Evolutionary conservation across 2,888 invertebrate genomes (phyloP), one percentile per base, ranked within the genome.

Genomic region (Lutraria lutraria): DNA sequence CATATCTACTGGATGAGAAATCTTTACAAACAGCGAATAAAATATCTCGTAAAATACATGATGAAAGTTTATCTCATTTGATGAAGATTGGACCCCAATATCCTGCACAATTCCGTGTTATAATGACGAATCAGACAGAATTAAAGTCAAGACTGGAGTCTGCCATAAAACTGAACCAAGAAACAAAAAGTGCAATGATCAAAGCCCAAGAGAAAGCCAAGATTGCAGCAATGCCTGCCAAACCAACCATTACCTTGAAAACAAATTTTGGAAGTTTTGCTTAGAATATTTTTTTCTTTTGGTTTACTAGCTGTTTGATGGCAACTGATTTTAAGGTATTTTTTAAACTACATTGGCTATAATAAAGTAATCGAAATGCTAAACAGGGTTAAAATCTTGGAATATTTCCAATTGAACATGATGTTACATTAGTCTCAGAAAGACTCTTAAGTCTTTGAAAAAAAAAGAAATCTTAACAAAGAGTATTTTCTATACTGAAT

Each of bases 191-290:
- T 21, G 90, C 92, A 52, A 84, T 92, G 54, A 91, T 90, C 79
- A 94, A 94, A 68, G 93, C 93, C 21, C 90, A 89, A 68, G 91
- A 92, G 85, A 86, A 90, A 8, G 88, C 90, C 21, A 91, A 86
- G 29, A 91, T 93, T 80, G 92, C 94, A 52, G 94, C 92, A 13
- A 81, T 87, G 63, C 90, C 91, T 13, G 91, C 92, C 15, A 95
- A 95, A 89, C 93, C 93, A 56, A 88, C 93, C 29, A 94, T 93
- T 60, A 92, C 93, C 54, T 86, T 94, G 76, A 94, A 94, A 90
- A 99, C 99, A 2, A 98, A 99, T 97, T 99, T 99, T 96, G 98
- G 98, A 95, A 99, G 99, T 97, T 99, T 99, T 93, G 95, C 94
- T 72, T 93, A 89, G 81, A 91, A 8, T 34, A 16, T 19, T 25